Conservation (phyloP, 1,140 invertebrate species). For the Eueides isabella region DNA sequence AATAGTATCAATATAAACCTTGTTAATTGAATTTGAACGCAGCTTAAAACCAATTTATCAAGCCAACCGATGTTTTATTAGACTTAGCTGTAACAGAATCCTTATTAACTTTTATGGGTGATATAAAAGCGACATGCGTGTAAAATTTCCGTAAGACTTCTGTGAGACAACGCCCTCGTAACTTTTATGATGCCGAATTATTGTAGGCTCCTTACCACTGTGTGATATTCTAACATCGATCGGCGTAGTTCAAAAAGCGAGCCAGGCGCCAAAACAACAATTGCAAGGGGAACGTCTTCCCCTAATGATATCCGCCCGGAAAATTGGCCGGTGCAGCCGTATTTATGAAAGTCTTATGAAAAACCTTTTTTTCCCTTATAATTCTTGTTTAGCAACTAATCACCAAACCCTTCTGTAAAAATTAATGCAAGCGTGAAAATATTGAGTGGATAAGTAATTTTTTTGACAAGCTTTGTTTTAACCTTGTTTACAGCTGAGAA, state of each 20-base stretch:
- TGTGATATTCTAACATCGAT: conserved; percentile 48
- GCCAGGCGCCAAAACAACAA: conserved; percentile 59
- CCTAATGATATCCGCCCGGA: conserved; percentile 56
- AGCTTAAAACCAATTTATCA: not conserved
- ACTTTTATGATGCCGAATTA: conserved; percentile 27
- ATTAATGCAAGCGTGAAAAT: conserved; percentile 32
- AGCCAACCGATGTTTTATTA: conserved; percentile 9
- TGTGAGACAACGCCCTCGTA: conserved; percentile 36
- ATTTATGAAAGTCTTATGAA: conserved; percentile 54
- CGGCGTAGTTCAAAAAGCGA: conserved; percentile 41
- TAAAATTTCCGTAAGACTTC: conserved; percentile 28
- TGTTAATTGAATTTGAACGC: conserved; percentile 3
- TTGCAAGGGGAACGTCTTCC: conserved; percentile 59
- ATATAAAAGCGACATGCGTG: conserved; percentile 42
- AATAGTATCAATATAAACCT: conserved; percentile 7
- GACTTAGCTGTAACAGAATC: conserved; percentile 27
- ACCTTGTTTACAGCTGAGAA: not conserved
- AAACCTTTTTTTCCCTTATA: conserved; percentile 23
- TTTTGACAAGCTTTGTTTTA: conserved; percentile 28
- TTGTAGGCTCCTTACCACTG: conserved; percentile 30
- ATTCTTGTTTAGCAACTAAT: conserved; percentile 55
- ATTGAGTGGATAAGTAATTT: conserved; percentile 35
- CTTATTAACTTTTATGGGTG: conserved; percentile 44
- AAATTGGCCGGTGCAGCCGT: conserved; percentile 63
- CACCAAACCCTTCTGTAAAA: conserved; percentile 51